Percentiles rank a stretch among this genome's conserved stretches.
Conservation (phyloP, 2,888 invertebrate genomes). For the Cabera pusaria region DNA sequence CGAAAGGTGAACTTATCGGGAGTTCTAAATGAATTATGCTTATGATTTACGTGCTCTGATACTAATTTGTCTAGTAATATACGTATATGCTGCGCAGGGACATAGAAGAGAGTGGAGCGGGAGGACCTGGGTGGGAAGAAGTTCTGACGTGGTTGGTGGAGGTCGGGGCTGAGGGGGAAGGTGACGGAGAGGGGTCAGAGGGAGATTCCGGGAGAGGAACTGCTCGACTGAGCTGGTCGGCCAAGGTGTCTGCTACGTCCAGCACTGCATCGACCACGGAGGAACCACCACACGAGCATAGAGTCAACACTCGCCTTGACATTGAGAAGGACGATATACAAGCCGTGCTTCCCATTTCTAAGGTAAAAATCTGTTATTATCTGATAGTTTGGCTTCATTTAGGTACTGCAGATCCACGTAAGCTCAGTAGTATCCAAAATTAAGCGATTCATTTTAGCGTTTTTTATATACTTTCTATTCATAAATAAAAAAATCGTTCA, state of each 20-base stretch:
- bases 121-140: conserved; percentile 86
- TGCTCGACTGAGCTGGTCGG: conserved; percentile 94
- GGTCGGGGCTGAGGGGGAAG: conserved; percentile 91
- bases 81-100: conserved; percentile 45
- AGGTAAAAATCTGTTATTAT: too few species aligned
- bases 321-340: conserved; percentile 97
- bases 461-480: too few species aligned
- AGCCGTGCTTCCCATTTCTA: conserved; percentile 96
- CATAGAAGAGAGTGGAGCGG: conserved; percentile 66
- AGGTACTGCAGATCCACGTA: too few species aligned
- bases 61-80: conserved; percentile 16
- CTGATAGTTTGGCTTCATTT: too few species aligned
- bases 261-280: conserved; percentile 61
- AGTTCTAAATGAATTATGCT: conserved; percentile 32
- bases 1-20: conserved; percentile 37
- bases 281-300: conserved; percentile 77
- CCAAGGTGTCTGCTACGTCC: conserved; percentile 71
- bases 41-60: conserved; percentile 17
- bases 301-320: conserved; percentile 92
- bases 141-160: conserved; percentile 96
- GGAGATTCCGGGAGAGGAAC: conserved; percentile 88
- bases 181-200: conserved; percentile 70
- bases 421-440: too few species aligned
- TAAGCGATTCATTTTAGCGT: too few species aligned
- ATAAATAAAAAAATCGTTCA: too few species aligned